Percentiles rank a stretch among this genome's conserved stretches.
Conservation (phyloP, 2,113 vertebrate species). For the Holacanthus passer region DNA sequence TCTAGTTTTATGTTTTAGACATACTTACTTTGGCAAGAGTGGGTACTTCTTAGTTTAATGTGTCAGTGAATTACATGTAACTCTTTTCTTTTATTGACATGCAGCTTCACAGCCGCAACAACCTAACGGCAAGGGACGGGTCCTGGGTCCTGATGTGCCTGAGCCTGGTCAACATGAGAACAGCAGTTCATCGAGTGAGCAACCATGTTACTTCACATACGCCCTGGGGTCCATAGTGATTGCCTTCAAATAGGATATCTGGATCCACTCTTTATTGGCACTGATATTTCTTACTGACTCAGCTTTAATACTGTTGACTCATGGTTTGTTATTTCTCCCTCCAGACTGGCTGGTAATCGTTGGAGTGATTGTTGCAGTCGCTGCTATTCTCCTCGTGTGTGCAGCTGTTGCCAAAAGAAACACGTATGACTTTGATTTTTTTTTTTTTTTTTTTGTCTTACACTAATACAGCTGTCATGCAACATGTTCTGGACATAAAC, state of each 20-base stretch:
- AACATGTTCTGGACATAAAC: not conserved
- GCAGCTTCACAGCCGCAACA: not conserved
- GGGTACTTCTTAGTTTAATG: not conserved
- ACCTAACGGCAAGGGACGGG: not conserved
- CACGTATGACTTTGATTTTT: conserved; percentile 66
- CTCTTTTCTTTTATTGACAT: not conserved
- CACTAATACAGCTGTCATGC: conserved; percentile 9
- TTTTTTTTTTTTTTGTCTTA: not conserved
- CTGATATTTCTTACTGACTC: not conserved
- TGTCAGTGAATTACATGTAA: not conserved
- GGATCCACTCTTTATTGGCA: not conserved
- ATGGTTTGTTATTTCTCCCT: conserved; percentile 35
- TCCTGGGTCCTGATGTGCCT: accelerated
- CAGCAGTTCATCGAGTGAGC: conserved; percentile 53
- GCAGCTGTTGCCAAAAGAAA: conserved; percentile 72
- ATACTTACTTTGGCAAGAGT: not conserved
- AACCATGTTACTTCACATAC: not conserved
- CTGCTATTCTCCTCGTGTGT: conserved; percentile 72
- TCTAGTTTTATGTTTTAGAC: not conserved
- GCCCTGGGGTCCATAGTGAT: not conserved
- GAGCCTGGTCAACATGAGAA: accelerated
- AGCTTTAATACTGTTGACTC: not conserved
- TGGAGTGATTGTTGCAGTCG: conserved; percentile 64
- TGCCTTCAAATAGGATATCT: not conserved
- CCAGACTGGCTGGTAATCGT: conserved; percentile 82